Conservation (phyloP, 2,888 invertebrate genomes). For the Drosophila tripunctata region DNA sequence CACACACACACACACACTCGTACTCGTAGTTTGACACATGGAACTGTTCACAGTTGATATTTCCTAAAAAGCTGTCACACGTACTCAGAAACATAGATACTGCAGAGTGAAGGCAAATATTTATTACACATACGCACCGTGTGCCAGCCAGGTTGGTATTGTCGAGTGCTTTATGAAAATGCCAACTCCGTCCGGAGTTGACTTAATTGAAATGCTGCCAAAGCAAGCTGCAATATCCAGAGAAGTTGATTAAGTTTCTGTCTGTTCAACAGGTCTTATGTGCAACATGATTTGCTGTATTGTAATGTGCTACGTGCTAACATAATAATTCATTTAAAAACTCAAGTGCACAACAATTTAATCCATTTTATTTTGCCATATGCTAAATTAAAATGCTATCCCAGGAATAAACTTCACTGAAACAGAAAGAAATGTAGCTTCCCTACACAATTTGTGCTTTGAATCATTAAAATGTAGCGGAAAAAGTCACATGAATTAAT, state of each 20-base stretch:
- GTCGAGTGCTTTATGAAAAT: constrained; percentile 44
- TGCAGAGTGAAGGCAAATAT: constrained; percentile 20
- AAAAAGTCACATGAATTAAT: constrained; percentile 25
- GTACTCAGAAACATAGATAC: constrained; percentile 7
- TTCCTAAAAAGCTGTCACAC: constrained; percentile 60
- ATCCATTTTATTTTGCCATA: too few relatives aligned
- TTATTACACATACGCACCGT: constrained; percentile 45
- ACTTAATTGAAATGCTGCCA: constrained; percentile 49
- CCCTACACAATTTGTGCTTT: background rate
- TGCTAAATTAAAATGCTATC: too few relatives aligned
- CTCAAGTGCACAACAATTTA: too few relatives aligned
- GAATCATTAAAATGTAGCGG: constrained; percentile 10
- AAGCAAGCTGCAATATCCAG: constrained; percentile 4
- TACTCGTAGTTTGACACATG: background rate
- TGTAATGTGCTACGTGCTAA: constrained; percentile 7
- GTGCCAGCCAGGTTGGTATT: background rate
- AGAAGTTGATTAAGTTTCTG: constrained; percentile 57
- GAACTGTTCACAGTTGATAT: constrained; percentile 26
- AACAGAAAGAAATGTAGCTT: background rate
- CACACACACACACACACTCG: constrained; percentile 3
- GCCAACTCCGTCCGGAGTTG: constrained; percentile 14
- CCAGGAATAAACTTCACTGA: too few relatives aligned
- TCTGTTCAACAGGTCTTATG: constrained; percentile 59
- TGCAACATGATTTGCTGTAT: constrained; percentile 13
- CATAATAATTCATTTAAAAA: constrained; percentile 28